Evolutionary conservation across 2,797 vertebrate genomes (phyloP).

Genomic region (Acanthurus lineatus): DNA sequence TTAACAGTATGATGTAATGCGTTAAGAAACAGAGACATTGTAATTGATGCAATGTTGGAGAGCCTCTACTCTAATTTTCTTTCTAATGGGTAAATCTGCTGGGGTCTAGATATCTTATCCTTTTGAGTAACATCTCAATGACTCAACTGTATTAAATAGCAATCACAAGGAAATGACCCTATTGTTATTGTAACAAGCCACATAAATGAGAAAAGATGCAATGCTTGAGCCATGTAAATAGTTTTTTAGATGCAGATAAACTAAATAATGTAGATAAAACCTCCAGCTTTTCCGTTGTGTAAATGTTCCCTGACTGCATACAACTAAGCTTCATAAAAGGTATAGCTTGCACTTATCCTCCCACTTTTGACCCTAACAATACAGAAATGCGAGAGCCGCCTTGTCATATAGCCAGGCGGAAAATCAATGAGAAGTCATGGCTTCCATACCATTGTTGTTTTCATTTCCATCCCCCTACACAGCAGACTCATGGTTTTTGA

Average conservation of each 20-base stretch:
- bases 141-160: conserved; percentile 57
- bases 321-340: conserved; percentile 23
- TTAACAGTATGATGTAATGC: conserved; percentile 70
- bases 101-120: conserved; percentile 65
- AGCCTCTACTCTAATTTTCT: conserved; percentile 62
- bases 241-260: conserved; percentile 40
- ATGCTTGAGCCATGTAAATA: conserved; percentile 45
- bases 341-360: conserved; percentile 43
- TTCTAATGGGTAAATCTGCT: conserved; percentile 61
- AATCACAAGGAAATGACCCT: conserved; percentile 60
- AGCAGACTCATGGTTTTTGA: conserved; percentile 34
- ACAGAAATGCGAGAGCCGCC: conserved; percentile 44
- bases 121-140: conserved; percentile 56
- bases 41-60: conserved; percentile 81
- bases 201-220: conserved; percentile 63
- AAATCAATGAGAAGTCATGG: conserved; percentile 73
- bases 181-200: conserved; percentile 56
- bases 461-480: conserved; percentile 49
- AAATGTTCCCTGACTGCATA: conserved; percentile 31
- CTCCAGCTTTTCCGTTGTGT: conserved; percentile 21
- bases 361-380: conserved; percentile 59
- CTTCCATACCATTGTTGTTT: conserved; percentile 63
- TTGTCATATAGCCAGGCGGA: conserved; percentile 62
- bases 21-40: conserved; percentile 87
- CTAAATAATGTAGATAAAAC: conserved; percentile 43